Conservation (phyloP, 2,113 vertebrate genomes). For the Hemichromis elongatus region DNA sequence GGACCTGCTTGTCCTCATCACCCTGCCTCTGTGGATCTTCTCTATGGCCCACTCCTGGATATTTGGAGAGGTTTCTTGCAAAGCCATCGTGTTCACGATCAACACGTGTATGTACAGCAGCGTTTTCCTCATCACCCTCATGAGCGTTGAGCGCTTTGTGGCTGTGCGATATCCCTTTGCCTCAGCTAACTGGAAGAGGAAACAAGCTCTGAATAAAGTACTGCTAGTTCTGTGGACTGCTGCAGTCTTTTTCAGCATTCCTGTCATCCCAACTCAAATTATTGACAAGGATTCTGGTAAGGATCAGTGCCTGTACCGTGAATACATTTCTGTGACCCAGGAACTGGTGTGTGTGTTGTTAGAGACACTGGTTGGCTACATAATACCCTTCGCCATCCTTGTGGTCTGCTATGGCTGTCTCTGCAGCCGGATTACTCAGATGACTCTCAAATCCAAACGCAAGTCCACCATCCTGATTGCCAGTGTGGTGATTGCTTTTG, state of each 20-base stretch:
- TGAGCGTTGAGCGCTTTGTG: conserved; percentile 75
- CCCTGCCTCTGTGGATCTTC: conserved; percentile 78
- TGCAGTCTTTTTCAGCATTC: conserved; percentile 69
- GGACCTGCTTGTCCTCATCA: conserved; percentile 75
- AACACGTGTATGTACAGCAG: conserved; percentile 75
- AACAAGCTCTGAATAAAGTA: conserved; percentile 61
- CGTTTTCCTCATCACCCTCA: conserved; percentile 73
- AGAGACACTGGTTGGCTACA: conserved; percentile 72
- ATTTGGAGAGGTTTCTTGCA: conserved; percentile 68
- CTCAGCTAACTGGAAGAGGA: conserved; percentile 61
- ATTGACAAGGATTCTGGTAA: background rate
- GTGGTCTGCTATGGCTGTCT: conserved; percentile 73
- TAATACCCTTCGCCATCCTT: conserved; percentile 70
- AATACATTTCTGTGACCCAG: conserved; percentile 47
- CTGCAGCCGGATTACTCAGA: conserved; percentile 70
- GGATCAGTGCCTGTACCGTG: conserved; percentile 58
- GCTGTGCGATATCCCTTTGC: conserved; percentile 69
- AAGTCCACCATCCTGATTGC: conserved; percentile 74
- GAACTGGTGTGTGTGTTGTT: conserved; percentile 66
- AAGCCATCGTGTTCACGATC: conserved; percentile 69
- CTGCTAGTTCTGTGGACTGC: conserved; percentile 61
- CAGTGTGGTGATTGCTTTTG: conserved; percentile 70
- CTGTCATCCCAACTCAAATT: conserved; percentile 65
- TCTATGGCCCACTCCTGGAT: conserved; percentile 71
- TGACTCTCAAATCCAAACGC: conserved; percentile 72